Evolutionary conservation across 2,888 invertebrate genomes (phyloP), one percentile per base, ranked within the genome.

Genomic region (Cantharis nigra): DNA sequence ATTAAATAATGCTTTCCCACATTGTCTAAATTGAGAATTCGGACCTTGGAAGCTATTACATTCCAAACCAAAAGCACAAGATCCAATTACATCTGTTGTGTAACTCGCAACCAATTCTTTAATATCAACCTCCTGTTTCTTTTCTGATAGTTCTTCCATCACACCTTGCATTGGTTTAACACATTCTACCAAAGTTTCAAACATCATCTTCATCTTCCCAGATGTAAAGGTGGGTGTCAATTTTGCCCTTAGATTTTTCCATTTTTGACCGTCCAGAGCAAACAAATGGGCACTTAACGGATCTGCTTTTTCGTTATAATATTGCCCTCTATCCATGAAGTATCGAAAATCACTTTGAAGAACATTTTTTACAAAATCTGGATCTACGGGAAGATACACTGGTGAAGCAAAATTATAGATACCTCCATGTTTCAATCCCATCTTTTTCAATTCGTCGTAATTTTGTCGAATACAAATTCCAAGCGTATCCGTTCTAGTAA

Each of bases 181-280:
- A 33, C 70, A 90, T 65, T 90, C 88, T 30, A 90, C 89, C 11
- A 93, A 89, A 0, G 91, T 89, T 0, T 88, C 88, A 81, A 91
- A 92, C 91, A 93, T 92, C 3, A 87, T 89, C 83, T 91, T 93
- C 74, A 94, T 86, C 85, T 92, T 93, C 11, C 92, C 92, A 0
- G 92, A 90, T 0, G 93, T 91, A 82, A 94, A 94, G 0, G 91
- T 90, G 0, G 93, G 92, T 0, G 93, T 90, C 82, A 94, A 85
- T 81, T 92, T 92, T 0, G 88, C 79, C 11, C 94, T 89, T 23
- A 93, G 84, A 18, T 87, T 89, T 82, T 89, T 92, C 94, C 94
- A 94, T 33, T 89, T 87, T 9, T 89, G 86, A 0, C 91, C 92
- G 71, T 88, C 88, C 62, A 91, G 83, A 77, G 89, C 87, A 80